Base-by-base conservation (phyloP, 2,888 invertebrate species). In the Apodemia duryi region DNA sequence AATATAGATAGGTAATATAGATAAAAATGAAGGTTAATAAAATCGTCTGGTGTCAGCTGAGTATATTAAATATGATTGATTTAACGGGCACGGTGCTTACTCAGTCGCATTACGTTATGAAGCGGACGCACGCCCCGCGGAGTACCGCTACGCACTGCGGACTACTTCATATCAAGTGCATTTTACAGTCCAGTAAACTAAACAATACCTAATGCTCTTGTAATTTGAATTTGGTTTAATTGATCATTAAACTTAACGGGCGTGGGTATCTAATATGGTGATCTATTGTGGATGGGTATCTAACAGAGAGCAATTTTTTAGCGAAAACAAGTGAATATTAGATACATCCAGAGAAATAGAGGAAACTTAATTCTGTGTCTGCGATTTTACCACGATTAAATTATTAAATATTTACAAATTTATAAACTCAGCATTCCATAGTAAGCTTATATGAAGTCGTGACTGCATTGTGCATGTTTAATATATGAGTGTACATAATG, bases 81-180 rank as follows among this genome's bases (percentile, higher is more conserved):
- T 32, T 32, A 46, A 7, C 57, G n/a, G 46, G 46, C 29, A 11
- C 2, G 29, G 11, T 46, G 64, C 29, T 52, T 46, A 64, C 60
- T 64, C 32, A 46, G 29, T 46, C 46, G 64, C 13, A 46, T 54
- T 32, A 54, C 29, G 43, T 70, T 69, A 77, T 81, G 80, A 46
- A 46, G 46, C 11, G 13, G 13, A 81, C 75, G 80, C 78, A 6
- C 46, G 41, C 57, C 57, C 21, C 43, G 65, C 75, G 66, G 74
- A 67, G 71, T 77, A 81, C 84, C 84, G 86, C 82, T 85, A 84
- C 72, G 72, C 70, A 77, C 77, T 77, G 76, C 32, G 64, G 46
- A 64, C 60, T 54, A 46, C 46, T 46, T 46, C 46, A 5, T 46
- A 46, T 46, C 46, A 46, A 46, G 46, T 46, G 46, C 46, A 46